Percentiles rank a stretch among this genome's conserved stretches.
phyloP scores from a whole-genome alignment of 2,888 invertebrate species.

The Agonopterix subpropinquella region DNA sequence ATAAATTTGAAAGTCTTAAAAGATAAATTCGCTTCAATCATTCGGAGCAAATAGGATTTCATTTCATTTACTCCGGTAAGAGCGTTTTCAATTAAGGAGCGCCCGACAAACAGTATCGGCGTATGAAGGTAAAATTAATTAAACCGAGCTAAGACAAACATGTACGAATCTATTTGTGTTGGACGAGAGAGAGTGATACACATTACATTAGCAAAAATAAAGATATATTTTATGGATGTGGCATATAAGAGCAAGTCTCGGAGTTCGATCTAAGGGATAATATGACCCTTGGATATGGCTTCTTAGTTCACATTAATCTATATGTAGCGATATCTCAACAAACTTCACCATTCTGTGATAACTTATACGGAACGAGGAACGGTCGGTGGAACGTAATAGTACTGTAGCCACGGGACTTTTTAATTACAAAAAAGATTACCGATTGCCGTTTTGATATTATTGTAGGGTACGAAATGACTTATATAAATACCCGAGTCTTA shows the following conservation, averaged over 20 bases:
- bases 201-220: neutral
- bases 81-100: conserved; percentile 73
- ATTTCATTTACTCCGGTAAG: conserved; percentile 70
- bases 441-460: too few relatives aligned
- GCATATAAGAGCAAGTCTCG: neutral
- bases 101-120: conserved; percentile 72
- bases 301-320: too few relatives aligned
- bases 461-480: too few relatives aligned
- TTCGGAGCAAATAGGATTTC: conserved; percentile 71
- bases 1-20: conserved; percentile 69
- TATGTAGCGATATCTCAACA: too few relatives aligned
- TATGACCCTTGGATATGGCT: too few relatives aligned
- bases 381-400: too few relatives aligned
- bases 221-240: neutral
- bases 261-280: too few relatives aligned
- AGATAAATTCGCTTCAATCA: conserved; percentile 73
- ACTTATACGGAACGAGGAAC: too few relatives aligned
- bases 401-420: too few relatives aligned
- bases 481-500: too few relatives aligned
- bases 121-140: conserved; percentile 76
- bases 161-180: conserved; percentile 67
- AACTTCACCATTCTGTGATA: too few relatives aligned
- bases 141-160: conserved; percentile 72
- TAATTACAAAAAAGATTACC: too few relatives aligned
- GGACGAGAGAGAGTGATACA: conserved; percentile 20